Evolutionary conservation across 30 jellyfish, hydroid and myxozoan species (phyloP).

Genomic region (Aurelia aurita): DNA sequence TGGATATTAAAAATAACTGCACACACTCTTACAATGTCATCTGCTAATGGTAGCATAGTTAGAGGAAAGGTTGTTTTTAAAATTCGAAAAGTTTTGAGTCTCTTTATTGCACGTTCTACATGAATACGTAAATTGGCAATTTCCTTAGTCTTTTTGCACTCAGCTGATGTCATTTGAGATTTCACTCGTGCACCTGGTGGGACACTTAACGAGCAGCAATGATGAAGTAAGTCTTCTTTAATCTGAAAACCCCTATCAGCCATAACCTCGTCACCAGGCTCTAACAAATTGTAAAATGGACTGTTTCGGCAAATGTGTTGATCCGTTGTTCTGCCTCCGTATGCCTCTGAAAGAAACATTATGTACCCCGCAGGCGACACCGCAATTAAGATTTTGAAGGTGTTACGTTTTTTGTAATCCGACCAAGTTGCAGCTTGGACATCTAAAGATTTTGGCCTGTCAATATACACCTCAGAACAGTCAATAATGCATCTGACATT

Average conservation of each 20-base stretch:
- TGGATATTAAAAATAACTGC: slow-evolving; percentile 51
- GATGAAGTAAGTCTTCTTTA: slow-evolving; percentile 62
- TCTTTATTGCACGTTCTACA: slow-evolving; percentile 77
- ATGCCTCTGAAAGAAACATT: slow-evolving; percentile 49
- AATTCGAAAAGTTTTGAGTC: slow-evolving; percentile 61
- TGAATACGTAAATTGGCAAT: too few relatives aligned
- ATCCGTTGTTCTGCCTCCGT: slow-evolving; percentile 73
- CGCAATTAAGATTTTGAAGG: slow-evolving; percentile 66
- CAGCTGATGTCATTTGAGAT: too few relatives aligned
- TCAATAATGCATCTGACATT: slow-evolving; percentile 66
- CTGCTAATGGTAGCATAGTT: slow-evolving; percentile 49
- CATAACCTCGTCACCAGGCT: slow-evolving; percentile 61
- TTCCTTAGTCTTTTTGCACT: too few relatives aligned
- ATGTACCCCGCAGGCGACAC: slow-evolving; percentile 68
- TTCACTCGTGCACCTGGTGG: too few relatives aligned
- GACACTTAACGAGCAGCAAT: slow-evolving; percentile 22
- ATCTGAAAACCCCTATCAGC: slow-evolving; percentile 79
- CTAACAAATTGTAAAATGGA: slow-evolving; percentile 53
- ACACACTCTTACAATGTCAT: slow-evolving; percentile 53
- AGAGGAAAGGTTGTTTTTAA: slow-evolving; percentile 47
- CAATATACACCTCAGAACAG: slow-evolving; percentile 57
- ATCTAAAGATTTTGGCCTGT: slow-evolving; percentile 61
- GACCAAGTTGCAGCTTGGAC: slow-evolving; percentile 86
- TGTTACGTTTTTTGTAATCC: slow-evolving; percentile 77
- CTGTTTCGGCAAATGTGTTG: too few relatives aligned